Evolutionary conservation across 2,797 vertebrate genomes (phyloP).

Genomic region (Rhinella marina): DNA sequence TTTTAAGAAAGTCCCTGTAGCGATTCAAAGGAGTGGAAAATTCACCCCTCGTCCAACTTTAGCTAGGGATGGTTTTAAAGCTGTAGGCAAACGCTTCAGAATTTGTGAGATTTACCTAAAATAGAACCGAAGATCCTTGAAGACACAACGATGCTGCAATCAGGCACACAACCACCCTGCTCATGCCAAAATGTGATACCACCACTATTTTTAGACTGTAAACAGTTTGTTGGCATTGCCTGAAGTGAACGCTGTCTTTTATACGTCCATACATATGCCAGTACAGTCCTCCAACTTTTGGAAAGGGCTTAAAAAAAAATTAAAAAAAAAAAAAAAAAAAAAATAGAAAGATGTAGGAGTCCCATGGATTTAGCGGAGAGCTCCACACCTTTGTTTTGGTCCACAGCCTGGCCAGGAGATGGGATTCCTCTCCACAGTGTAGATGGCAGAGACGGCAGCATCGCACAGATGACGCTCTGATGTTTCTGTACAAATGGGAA

Average conservation of each 20-base stretch:
- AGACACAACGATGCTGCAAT: background rate
- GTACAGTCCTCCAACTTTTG: background rate
- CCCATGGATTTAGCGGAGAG: background rate
- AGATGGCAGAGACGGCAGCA: background rate
- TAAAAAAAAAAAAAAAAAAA: background rate
- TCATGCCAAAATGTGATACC: conserved; percentile 5
- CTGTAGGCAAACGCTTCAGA: background rate
- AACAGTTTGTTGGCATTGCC: conserved; percentile 20
- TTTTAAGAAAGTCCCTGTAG: too few species aligned
- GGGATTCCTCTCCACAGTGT: background rate
- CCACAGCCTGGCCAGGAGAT: background rate
- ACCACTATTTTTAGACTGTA: conserved; percentile 7
- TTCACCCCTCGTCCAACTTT: too few species aligned
- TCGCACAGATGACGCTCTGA: background rate
- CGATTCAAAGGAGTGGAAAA: too few species aligned
- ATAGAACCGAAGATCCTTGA: background rate
- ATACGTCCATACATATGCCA: background rate
- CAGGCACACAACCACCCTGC: too few species aligned
- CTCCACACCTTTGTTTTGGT: background rate
- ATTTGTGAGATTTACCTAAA: background rate
- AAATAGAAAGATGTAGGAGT: background rate
- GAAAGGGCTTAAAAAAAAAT: too few species aligned
- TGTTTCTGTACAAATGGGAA: conserved; percentile 48
- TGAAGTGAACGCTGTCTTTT: background rate
- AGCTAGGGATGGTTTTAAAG: background rate